Evolutionary conservation across 2,888 invertebrate genomes (phyloP).

Genomic region (Campoletis raptor): DNA sequence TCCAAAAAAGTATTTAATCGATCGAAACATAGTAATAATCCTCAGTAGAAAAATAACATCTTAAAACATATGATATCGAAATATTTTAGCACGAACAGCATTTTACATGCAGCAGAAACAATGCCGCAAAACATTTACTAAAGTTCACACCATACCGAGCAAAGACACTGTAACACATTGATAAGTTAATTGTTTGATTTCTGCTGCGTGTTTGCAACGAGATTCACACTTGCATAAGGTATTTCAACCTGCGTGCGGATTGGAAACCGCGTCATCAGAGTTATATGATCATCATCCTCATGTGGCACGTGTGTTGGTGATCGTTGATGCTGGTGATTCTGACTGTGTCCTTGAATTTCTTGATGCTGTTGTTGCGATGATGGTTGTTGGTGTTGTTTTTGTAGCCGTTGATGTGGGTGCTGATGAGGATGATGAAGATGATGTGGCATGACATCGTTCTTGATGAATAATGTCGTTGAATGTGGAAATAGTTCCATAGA

Average conservation of each 20-base stretch:
- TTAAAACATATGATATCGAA: background rate
- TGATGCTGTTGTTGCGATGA: constrained; percentile 66
- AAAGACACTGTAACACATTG: constrained; percentile 29
- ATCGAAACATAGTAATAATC: background rate
- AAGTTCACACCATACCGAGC: constrained; percentile 18
- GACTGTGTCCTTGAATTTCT: constrained; percentile 76
- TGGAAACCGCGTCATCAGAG: constrained; percentile 79
- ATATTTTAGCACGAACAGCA: constrained; percentile 3
- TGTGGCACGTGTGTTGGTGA: constrained; percentile 72
- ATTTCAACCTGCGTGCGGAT: constrained; percentile 79
- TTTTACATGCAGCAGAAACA: constrained; percentile 42
- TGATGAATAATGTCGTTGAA: constrained; percentile 74
- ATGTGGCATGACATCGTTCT: constrained; percentile 76
- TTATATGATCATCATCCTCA: constrained; percentile 72
- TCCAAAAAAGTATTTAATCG: background rate
- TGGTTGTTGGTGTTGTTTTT: constrained; percentile 68
- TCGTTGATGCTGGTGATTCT: constrained; percentile 74
- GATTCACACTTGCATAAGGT: constrained; percentile 78
- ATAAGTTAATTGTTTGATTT: constrained; percentile 74
- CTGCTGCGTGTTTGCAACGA: constrained; percentile 75
- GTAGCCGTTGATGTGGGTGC: constrained; percentile 71
- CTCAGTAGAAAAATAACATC: constrained; percentile 5
- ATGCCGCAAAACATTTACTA: constrained; percentile 32
- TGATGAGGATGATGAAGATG: constrained; percentile 75
- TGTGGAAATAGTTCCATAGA: constrained; percentile 80